These are phyloP conservation scores for Chirona hameri DNA, from an alignment of 2,888 invertebrate genomes.

Conservation along the genomic window DNA sequence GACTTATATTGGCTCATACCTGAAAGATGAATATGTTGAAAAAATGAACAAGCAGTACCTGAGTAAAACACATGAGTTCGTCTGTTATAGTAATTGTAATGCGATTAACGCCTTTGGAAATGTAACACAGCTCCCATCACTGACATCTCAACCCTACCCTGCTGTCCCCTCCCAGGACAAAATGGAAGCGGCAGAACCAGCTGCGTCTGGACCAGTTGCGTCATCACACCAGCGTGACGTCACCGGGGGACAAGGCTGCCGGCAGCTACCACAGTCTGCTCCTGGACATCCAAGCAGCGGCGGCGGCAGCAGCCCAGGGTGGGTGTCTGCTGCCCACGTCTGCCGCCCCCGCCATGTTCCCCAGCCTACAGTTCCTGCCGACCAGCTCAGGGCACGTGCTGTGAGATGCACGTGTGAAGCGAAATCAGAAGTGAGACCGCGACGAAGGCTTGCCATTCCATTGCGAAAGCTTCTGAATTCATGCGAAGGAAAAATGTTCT, in stretches of 20 bases:
- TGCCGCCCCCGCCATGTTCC: conserved; percentile 44
- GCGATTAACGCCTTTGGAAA: too few relatives aligned
- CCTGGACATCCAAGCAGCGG: conserved; percentile 45
- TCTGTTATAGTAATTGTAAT: too few relatives aligned
- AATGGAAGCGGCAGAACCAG: conserved; percentile 64
- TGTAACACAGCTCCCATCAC: too few relatives aligned
- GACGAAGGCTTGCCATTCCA: too few relatives aligned
- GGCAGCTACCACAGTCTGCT: conserved; percentile 59
- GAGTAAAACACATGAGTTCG: too few relatives aligned
- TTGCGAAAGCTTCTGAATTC: too few relatives aligned
- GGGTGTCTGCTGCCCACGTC: conserved; percentile 45
- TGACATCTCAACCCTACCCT: too few relatives aligned
- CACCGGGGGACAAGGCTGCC: conserved; percentile 50
- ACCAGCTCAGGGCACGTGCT: not conserved
- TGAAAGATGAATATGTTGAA: too few relatives aligned
- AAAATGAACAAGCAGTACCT: too few relatives aligned
- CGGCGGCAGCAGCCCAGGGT: conserved; percentile 48
- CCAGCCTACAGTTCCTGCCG: conserved; percentile 31
- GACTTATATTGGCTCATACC: too few relatives aligned
- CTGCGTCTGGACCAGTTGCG: conserved; percentile 77
- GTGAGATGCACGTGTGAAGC: not conserved
- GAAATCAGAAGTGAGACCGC: not conserved
- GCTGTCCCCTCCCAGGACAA: conserved; percentile 47
- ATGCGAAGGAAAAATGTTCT: too few relatives aligned
- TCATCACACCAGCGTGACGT: conserved; percentile 72